Conservation (phyloP, 2,113 vertebrate species). For the Pogona vitticeps region DNA sequence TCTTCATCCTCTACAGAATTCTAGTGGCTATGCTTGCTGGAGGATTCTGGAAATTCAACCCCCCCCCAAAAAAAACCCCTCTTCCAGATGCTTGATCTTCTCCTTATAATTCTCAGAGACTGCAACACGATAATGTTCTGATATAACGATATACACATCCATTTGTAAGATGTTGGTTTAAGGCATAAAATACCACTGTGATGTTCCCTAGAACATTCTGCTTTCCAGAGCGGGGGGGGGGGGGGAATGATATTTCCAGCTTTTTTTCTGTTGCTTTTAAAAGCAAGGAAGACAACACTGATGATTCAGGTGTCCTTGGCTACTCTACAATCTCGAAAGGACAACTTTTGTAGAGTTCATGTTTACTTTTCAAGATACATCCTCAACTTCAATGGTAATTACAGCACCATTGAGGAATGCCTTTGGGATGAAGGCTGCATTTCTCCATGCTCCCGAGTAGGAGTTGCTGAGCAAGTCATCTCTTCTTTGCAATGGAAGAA, state of each 20-base stretch:
- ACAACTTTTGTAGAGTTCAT: not conserved
- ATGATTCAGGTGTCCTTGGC: conserved; percentile 26
- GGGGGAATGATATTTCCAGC: not conserved
- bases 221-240: not conserved
- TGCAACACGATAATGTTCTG: not conserved
- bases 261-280: not conserved
- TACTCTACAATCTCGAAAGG: not conserved
- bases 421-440: not conserved
- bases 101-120: not conserved
- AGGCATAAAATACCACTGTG: not conserved
- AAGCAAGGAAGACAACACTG: not conserved
- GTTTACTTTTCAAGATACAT: not conserved
- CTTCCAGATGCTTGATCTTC: not conserved
- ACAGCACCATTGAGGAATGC: not conserved
- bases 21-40: too few species aligned
- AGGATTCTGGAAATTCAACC: not conserved
- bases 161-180: not conserved
- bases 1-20: too few species aligned
- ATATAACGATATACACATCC: fast-evolving
- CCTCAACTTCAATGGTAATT: not conserved
- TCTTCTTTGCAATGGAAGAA: not conserved
- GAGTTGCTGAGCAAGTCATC: not conserved
- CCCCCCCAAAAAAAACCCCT: not conserved
- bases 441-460: not conserved
- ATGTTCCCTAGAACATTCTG: not conserved